Conservation (phyloP, 2,797 vertebrate species). For the Chelon labrosus region DNA sequence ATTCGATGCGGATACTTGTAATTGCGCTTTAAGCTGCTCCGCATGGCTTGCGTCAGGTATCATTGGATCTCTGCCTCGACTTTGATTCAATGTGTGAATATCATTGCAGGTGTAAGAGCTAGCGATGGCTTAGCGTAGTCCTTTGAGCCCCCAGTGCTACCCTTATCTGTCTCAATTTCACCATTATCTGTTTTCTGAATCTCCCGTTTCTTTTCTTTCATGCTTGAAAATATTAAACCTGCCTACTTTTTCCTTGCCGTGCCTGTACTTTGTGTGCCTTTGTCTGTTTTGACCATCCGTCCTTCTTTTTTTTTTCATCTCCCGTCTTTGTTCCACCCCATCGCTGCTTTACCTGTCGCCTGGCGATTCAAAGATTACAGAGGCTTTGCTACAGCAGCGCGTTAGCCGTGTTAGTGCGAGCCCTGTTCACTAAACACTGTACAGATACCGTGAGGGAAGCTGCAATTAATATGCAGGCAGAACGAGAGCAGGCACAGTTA, state of each 20-base stretch:
- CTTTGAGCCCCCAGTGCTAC: constrained; percentile 4
- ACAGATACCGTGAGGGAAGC: constrained; percentile 30
- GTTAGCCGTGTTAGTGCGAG: constrained; percentile 39
- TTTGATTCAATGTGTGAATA: neutral
- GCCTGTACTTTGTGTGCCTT: neutral
- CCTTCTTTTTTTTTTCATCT: neutral
- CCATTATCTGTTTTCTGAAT: constrained; percentile 2
- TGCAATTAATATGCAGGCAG: constrained; percentile 26
- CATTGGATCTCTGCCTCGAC: neutral
- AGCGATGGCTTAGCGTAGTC: constrained; percentile 1
- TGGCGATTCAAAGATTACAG: constrained; percentile 36
- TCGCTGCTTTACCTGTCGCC: constrained; percentile 12
- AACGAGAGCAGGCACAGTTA: neutral
- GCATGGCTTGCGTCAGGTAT: neutral
- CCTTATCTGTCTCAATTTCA: neutral
- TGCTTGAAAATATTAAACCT: neutral
- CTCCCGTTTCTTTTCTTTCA: neutral
- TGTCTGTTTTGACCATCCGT: neutral
- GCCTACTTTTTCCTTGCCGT: neutral
- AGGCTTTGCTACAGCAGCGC: constrained; percentile 48
- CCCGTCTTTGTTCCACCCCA: constrained; percentile 3
- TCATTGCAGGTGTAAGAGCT: neutral
- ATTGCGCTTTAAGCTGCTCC: neutral
- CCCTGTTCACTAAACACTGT: constrained; percentile 32
- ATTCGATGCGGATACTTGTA: neutral